Percentiles rank a stretch among this genome's conserved stretches.
phyloP scores from a whole-genome alignment of 2,888 invertebrate species.

The Cylloceria caligata region DNA sequence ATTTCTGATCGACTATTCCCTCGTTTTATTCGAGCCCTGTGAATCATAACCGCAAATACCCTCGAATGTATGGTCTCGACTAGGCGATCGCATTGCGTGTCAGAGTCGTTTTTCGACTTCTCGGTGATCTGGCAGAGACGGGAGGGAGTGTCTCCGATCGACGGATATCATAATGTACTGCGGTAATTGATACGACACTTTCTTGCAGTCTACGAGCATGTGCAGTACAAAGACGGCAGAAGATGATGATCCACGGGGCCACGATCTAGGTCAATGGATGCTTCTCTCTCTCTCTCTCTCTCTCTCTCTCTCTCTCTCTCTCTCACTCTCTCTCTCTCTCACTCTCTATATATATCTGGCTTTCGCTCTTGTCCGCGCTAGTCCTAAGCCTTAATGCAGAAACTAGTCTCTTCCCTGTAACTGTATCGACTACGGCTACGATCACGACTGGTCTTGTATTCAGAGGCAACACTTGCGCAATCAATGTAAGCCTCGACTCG shows the following conservation, averaged over 20 bases:
- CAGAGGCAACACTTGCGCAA: conserved; percentile 64
- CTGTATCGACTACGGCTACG: conserved; percentile 38
- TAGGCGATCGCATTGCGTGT: conserved; percentile 21
- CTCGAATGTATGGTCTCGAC: conserved; percentile 67
- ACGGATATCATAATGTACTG: conserved; percentile 6
- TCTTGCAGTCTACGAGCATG: conserved; percentile 54
- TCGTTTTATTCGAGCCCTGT: conserved; percentile 58
- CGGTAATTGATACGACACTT: conserved; percentile 40
- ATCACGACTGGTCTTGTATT: conserved; percentile 48
- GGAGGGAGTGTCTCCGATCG: conserved; percentile 18
- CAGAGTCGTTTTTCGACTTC: conserved; percentile 34
- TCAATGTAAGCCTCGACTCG: conserved; percentile 51
- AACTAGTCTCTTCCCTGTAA: conserved; percentile 40
- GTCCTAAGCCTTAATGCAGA: conserved; percentile 4
- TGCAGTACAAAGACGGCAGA: conserved; percentile 56
- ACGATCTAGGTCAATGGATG: conserved; percentile 80
- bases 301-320: conserved; percentile 62
- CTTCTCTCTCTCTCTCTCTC: conserved; percentile 6
- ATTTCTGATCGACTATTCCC: conserved; percentile 28
- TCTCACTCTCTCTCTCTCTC: neutral
- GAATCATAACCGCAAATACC: conserved; percentile 80
- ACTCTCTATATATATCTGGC: conserved; percentile 11
- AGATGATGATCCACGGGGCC: conserved; percentile 68
- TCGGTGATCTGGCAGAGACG: conserved; percentile 44
- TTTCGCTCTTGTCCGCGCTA: conserved; percentile 29